phyloP scores from a whole-genome alignment of 2,113 vertebrate species.

The Alouatta palliata region DNA sequence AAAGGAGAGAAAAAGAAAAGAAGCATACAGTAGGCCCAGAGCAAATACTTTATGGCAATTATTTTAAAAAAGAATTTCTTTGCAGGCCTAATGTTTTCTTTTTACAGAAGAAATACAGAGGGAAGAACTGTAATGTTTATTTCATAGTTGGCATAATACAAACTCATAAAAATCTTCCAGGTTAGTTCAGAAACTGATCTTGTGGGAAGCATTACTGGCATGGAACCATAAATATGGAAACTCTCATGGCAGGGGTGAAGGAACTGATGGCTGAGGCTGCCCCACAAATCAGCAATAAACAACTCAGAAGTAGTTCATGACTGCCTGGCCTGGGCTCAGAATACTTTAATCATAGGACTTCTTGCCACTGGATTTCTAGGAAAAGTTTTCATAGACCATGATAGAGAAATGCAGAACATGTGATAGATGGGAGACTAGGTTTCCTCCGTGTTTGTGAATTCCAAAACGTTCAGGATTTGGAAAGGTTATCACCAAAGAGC shows the following conservation, averaged over 20 bases:
- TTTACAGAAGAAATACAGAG: not conserved
- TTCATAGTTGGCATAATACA: not conserved
- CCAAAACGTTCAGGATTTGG: not conserved
- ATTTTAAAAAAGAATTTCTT: not conserved
- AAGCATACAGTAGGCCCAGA: not conserved
- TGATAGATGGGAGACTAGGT: not conserved
- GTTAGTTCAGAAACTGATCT: not conserved
- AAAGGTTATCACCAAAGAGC: not conserved
- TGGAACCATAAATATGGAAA: not conserved
- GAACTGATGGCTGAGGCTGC: not conserved
- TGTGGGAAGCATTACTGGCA: not conserved
- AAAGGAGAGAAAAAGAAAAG: not conserved
- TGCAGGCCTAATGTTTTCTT: not conserved
- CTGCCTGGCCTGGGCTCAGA: not conserved
- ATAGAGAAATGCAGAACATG: not conserved
- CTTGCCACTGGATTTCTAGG: constrained; percentile 53
- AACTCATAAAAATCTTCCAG: not conserved
- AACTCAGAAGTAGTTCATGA: not conserved
- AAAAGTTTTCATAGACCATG: not conserved
- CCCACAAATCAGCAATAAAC: not conserved
- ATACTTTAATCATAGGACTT: not conserved
- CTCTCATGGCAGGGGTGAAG: not conserved
- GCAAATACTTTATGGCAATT: not conserved
- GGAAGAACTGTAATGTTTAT: not conserved
- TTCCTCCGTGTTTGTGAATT: not conserved